Base-by-base conservation (phyloP, 1,140 invertebrate genomes). In the Matsumurasca onukii region DNA sequence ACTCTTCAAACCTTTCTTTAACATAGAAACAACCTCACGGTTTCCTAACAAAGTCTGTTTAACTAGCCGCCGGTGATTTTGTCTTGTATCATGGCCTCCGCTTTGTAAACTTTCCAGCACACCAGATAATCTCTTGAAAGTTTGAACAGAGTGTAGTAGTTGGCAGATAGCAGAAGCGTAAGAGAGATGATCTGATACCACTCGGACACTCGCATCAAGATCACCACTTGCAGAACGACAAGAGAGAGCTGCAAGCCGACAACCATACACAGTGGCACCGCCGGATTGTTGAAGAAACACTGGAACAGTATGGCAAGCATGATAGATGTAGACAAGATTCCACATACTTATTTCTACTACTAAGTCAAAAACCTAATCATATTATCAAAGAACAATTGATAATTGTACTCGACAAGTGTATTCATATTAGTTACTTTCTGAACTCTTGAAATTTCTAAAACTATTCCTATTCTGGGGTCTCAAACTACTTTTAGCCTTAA, bases 121-220 rank as follows among this genome's bases (percentile, higher is more conserved):
- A 97, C 86, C 0, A 96, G 80, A 78, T 91, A 93, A 78, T 98
- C 94, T 64, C 95, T 83, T 2, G 89, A 82, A 63, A 97, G 82
- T 81, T 96, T 96, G 74, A 94, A 98, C 3, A 98, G 83, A 0
- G 93, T 91, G 73, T 94, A 91, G 80, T 96, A 96, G 79, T 97
- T 97, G 57, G 92, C 91, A 75, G 95, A 89, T 12, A 97, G 84
- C 27, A 98, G 81, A 31, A 96, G 82, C 15, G 91, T 86, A 69
- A 96, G 84, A 20, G 94, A 93, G 12, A 98, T 76, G 31, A 97
- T 86, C 77, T 96, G 91, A 79, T 97, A 93, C 96, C 96, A 99
- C 73, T 95, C 90, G 9, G 86, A 86, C 1, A 89, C 88, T 52
- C 89, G 84, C 70, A 93, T 82, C 0, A 98, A 77, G 25, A 94